Base-by-base conservation (phyloP, 2,113 vertebrate genomes). In the Petrocephalus microphthalmus region DNA sequence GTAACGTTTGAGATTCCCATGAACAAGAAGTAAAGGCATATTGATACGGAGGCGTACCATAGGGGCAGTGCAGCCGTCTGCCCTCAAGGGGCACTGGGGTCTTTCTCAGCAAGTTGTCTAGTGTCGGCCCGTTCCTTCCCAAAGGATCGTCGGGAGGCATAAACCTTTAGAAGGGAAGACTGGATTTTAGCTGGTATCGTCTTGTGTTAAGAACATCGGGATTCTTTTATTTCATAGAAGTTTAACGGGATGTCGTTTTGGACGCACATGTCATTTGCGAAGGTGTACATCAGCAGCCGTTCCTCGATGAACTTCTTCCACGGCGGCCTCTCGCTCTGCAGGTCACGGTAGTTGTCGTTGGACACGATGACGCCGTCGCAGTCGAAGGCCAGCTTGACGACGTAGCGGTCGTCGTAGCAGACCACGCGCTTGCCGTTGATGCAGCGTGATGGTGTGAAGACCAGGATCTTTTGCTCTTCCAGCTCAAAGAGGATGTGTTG, bases 231-330 rank as follows among this genome's bases (percentile, higher is more conserved):
- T 6, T 13, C 29, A 74, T 37, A 29, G 5, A 17, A 74, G 29
- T 19, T 17, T 49, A 83, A 45, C 37, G 8, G 74, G 5, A 22
- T 15, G 8, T 45, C 2, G 20, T 29, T 45, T n/a, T 49, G 78
- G 0, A 86, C 96, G 51, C 91, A 98, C 97, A 96, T 97, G 93
- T 98, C 95, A 0, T 96, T 98, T 89, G 96, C 97, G 0, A 98
- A 98, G 3, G 96, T 97, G 94, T 97, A 98, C 97, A 98, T 98
- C 86, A 98, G 96, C 7, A 98, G 94, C 42, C 97, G 91, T 53
- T 97, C 96, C 92, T 98, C 97, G 0, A 98, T 97, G 87, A 98
- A 98, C 95, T 95, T 96, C 91, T 97, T 98, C 97, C 97, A 98
- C 89, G 97, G 95, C 0, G 96, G 96, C 52, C 96, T 98, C 93